These are phyloP conservation scores for Bufo bufo DNA, from an alignment of 2,113 vertebrate genomes.

Conservation along the genomic window DNA sequence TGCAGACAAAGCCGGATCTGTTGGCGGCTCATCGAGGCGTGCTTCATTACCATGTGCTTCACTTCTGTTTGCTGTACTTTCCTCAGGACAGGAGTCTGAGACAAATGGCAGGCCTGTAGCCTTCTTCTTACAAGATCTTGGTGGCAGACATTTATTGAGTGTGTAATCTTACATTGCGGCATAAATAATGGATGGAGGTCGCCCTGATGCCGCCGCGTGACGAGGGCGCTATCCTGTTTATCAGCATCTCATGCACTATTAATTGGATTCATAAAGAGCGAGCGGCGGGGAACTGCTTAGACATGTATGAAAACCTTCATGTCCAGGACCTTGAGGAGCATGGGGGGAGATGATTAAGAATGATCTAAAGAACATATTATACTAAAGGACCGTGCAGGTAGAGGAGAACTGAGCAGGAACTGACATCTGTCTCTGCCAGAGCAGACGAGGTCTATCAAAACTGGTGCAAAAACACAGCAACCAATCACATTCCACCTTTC, in stretches of 20 bases:
- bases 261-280: slow-evolving; percentile 38
- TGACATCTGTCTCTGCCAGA: not conserved
- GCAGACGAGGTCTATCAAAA: not conserved
- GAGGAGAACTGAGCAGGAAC: not conserved
- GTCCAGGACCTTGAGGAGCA: not conserved
- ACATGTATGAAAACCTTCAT: not conserved
- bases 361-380: not conserved
- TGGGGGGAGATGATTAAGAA: not conserved
- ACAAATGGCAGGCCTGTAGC: not conserved
- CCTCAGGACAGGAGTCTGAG: not conserved
- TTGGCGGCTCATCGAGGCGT: not conserved
- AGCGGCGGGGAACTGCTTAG: not conserved
- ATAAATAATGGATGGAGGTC: slow-evolving; percentile 38
- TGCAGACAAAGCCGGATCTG: not conserved
- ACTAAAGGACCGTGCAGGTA: not conserved
- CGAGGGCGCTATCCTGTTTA: not conserved
- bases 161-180: slow-evolving; percentile 17
- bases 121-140: not conserved
- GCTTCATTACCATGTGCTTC: not conserved
- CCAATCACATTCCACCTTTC: too few species aligned
- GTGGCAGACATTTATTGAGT: slow-evolving; percentile 42
- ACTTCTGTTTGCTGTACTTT: not conserved
- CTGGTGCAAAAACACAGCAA: too few species aligned
- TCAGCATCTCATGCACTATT: slow-evolving; percentile 27
- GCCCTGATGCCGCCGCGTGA: not conserved